Evolutionary conservation across 1,140 invertebrate species (phyloP), one percentile per base, ranked within the genome.

Genomic region (Calosoma granatense): DNA sequence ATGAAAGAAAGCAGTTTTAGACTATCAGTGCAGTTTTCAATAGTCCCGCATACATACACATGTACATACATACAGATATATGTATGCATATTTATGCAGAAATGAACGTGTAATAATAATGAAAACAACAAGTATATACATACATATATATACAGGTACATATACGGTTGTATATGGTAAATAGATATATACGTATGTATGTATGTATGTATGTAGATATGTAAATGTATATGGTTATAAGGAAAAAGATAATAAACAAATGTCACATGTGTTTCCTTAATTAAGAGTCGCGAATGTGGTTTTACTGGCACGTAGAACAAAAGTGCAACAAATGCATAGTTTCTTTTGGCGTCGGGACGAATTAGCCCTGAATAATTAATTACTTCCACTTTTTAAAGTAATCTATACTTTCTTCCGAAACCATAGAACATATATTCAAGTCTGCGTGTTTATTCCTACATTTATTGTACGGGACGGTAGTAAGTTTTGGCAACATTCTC

Each of bases 311-410:
- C 26, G 26, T 14, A 14, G 14, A 4, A 30, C 4, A 30, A 14
- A 6, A 30, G 26, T 30, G 26, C 26, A 30, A 30, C 26, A 30
- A 30, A 30, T 30, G 26, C 17, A 17, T 4, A 47, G 41, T 47
- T 47, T 47, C 41, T 47, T 47, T 17, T 47, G 26, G 26, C 17
- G 41, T 6, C 41, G 41, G 9, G 17, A 47, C 17, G 41, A 47
- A 47, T 47, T 62, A 62, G 60, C 61, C 61, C 59, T 61, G 60
- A 65, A 66, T 66, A 64, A 64, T 66, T 64, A 64, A 64, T 64
- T 60, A 63, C 56, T 58, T 59, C 56, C 60, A 64, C 62, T 64
- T 64, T 64, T 65, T 59, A 56, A 17, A 20, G 53, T 47, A 47
- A 57, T 65, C 62, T 59, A 64, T 64, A 60, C 63, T 63, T 60